Conservation (phyloP, 2,888 invertebrate genomes). For the Bombyx huttoni region DNA sequence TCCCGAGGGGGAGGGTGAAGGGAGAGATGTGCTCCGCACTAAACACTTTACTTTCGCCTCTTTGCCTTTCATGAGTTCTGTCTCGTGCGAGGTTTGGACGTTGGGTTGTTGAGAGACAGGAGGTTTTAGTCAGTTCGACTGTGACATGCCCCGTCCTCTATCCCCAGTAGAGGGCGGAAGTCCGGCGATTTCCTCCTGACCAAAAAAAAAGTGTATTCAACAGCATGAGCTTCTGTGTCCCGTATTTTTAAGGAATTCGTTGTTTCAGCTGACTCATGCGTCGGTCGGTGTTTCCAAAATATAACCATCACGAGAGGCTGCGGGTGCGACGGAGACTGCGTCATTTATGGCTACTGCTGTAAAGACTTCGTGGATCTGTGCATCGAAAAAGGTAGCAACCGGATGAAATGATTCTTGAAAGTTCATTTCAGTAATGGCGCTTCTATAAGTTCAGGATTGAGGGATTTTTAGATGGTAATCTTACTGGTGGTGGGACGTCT, state of each 20-base stretch:
- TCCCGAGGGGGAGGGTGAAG: no score
- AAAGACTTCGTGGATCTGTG: conserved; percentile 76
- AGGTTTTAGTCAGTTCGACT: no score
- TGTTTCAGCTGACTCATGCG: conserved; percentile 62
- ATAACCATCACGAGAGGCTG: conserved; percentile 39
- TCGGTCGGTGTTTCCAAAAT: conserved; percentile 49
- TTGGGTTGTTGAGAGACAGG: no score
- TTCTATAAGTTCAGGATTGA: conserved; percentile 11
- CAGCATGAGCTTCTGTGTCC: no score
- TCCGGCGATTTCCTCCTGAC: no score
- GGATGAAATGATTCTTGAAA: background rate
- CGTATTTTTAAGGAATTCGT: background rate
- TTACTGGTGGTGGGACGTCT: conserved; percentile 10
- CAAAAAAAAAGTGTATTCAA: no score
- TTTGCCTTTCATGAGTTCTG: no score
- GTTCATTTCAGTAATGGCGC: background rate
- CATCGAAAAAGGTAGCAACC: background rate
- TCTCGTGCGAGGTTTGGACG: no score
- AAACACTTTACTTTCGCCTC: no score
- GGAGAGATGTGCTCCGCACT: no score
- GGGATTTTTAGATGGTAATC: background rate
- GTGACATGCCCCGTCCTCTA: no score
- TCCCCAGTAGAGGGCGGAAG: no score
- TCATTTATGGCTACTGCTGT: conserved; percentile 73
- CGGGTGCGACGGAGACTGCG: conserved; percentile 73